Base-by-base conservation (phyloP, 2,797 vertebrate genomes). In the Lepidocolaptes lacrymiger region DNA sequence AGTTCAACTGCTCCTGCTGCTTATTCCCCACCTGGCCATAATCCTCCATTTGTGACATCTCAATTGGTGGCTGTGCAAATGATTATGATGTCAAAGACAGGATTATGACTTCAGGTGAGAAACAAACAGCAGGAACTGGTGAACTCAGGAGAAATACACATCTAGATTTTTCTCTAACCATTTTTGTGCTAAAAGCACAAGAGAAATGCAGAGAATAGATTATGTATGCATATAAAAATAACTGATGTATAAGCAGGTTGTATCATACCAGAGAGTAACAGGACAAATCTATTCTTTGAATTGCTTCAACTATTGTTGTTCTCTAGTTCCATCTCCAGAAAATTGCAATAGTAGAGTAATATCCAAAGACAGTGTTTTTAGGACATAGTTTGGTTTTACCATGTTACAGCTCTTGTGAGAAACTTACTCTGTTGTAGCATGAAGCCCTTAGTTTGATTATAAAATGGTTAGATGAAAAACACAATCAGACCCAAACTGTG, bases 1-100 rank as follows among this genome's bases (percentile, higher is more conserved):
- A 96, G 93, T 95, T 97, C 93, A 87, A 83, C 93, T 93, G 87
- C 79, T 95, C 94, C 94, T 92, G 90, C 93, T 95, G 95, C 66
- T 91, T 96, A 79, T 97, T 97, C 94, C 90, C 94, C 83, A 96
- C 95, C 88, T 95, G 95, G 85, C 74, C 91, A 74, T 92, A 97
- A 96, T 96, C 95, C 69, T 90, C 91, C 4, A 0, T 90, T 96
- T 94, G 91, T 97, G 97, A 97, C 96, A 96, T 97, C 96, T 97
- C 96, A 89, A 91, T 92, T 91, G 95, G 96, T 97, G 97, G 89
- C 92, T 93, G 93, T 96, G 95, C 96, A 96, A 97, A 97, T 96
- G 94, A 97, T 96, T 94, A 96, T 96, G 97, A 97, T 98, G 97
- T 98, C 97, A 98, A 95, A 97, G 95, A 79, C 90, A 96, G 72